These are phyloP conservation scores for Neoaliturus tenellus DNA, from an alignment of 2,888 invertebrate species.

Conservation along the genomic window DNA sequence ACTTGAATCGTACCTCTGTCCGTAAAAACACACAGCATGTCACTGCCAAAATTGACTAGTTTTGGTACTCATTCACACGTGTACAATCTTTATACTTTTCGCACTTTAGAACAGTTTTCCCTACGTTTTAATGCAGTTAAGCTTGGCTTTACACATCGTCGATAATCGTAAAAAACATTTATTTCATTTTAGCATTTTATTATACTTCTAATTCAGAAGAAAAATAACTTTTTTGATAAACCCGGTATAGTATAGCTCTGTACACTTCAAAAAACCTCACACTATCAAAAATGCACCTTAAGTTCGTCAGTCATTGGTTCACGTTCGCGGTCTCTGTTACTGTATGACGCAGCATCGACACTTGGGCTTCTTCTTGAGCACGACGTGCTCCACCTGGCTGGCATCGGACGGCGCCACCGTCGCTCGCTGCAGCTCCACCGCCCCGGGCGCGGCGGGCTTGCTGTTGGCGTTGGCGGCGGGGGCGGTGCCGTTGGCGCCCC, in stretches of 20 bases:
- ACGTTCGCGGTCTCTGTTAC: slow-evolving; percentile 74
- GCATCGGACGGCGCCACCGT: slow-evolving; percentile 83
- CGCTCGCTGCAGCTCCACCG: slow-evolving; percentile 80
- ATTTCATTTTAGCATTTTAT: background rate
- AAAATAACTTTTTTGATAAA: background rate
- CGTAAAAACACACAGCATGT: background rate
- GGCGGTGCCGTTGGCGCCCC: slow-evolving; percentile 70
- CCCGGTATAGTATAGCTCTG: background rate
- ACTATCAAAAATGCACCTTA: slow-evolving; percentile 13
- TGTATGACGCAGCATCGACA: slow-evolving; percentile 97
- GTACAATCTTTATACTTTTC: background rate
- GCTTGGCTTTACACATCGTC: background rate
- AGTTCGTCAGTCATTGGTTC: background rate
- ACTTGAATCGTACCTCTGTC: background rate
- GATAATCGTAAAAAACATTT: background rate
- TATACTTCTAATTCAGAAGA: background rate
- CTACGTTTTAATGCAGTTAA: too few species aligned
- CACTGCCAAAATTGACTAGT: slow-evolving; percentile 49
- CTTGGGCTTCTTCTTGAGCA: slow-evolving; percentile 96
- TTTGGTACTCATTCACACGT: slow-evolving; percentile 22
- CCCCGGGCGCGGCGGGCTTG: slow-evolving; percentile 67
- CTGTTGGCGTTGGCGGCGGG: slow-evolving; percentile 69
- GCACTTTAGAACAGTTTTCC: too few species aligned
- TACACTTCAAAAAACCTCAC: background rate
- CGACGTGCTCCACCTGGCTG: slow-evolving; percentile 91